A percentile compares a stretch with the other conserved stretches of the same genome.
Evolutionary conservation across 2,113 vertebrate genomes (phyloP).

Genomic region (Globicephala melas): DNA sequence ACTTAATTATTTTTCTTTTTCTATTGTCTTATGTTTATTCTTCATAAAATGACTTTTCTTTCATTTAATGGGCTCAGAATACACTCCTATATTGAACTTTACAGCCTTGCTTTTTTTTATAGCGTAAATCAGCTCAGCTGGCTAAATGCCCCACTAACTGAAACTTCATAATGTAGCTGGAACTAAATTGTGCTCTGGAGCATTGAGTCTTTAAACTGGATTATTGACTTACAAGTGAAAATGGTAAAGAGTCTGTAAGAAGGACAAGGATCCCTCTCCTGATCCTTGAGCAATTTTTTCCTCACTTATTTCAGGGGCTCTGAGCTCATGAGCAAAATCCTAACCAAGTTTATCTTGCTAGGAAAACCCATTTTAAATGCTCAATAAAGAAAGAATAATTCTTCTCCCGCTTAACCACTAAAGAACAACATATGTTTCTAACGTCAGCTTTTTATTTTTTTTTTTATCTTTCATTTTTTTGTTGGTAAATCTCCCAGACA

Average conservation of each 20-base stretch:
- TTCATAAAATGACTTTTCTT: constrained; percentile 53
- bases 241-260: neutral
- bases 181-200: constrained; percentile 50
- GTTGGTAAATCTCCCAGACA: constrained; percentile 92
- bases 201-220: neutral
- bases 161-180: constrained; percentile 36
- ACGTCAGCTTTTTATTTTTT: constrained; percentile 89
- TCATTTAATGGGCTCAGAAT: constrained; percentile 52
- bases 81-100: constrained; percentile 34
- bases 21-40: constrained; percentile 49
- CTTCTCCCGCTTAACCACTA: constrained; percentile 79
- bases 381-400: constrained; percentile 80
- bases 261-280: constrained; percentile 70
- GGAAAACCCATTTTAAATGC: constrained; percentile 76
- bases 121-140: constrained; percentile 30
- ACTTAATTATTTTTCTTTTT: constrained; percentile 47
- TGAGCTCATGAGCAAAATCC: constrained; percentile 59
- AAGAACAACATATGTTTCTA: constrained; percentile 87
- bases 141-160: constrained; percentile 11
- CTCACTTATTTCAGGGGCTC: neutral
- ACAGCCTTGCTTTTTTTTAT: constrained; percentile 22
- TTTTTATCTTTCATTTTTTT: constrained; percentile 87
- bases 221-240: neutral
- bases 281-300: constrained; percentile 45
- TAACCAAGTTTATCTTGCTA: constrained; percentile 72